Evolutionary conservation across 2,888 invertebrate species (phyloP), one percentile per base, ranked within the genome.

Genomic region (Schizotus pectinicornis): DNA sequence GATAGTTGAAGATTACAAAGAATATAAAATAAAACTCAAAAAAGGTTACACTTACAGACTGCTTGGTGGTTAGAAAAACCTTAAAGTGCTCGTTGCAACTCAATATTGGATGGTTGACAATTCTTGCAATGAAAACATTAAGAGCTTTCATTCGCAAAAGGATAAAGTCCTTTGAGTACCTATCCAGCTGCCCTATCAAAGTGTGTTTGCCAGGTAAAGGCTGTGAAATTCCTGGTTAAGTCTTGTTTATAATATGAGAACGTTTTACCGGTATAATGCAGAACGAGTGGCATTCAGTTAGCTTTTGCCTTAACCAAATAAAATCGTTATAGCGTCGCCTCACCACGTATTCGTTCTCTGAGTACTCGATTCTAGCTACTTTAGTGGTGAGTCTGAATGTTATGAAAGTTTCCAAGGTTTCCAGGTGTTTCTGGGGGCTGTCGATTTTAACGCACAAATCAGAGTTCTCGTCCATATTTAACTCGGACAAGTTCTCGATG

Each of bases 291-390:
- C 79, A 80, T 65, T 86, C 86, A 37, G 87, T 82, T 52, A 89
- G 77, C 68, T 85, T 85, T 63, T 87, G 86, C 58, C 87, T 77
- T 34, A 89, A 74, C 89, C 89, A 89, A 49, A 86, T 80, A 71
- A 90, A 90, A 75, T 90, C 90, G 79, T 88, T 89, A 75, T 89
- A 90, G 51, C 89, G 81, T 59, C 89, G 80, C 42, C 88, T 79
- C 6, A 88, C 89, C 47, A 85, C 74, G 68, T 86, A 88, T 67
- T 89, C 88, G 56, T 81, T 83, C 65, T 85, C 84, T 12, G 84
- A 81, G 76, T 83, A 88, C 68, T 88, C 88, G 63, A 85, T 82
- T 64, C 88, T 81, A 8, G 86, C 84, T 73, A 87, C 88, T 78
- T 84, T 86, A 0, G 88, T 86, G n/a, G 85, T 85, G 33, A 89